phyloP scores from a whole-genome alignment of 2,888 invertebrate species.

The Aromia moschata region DNA sequence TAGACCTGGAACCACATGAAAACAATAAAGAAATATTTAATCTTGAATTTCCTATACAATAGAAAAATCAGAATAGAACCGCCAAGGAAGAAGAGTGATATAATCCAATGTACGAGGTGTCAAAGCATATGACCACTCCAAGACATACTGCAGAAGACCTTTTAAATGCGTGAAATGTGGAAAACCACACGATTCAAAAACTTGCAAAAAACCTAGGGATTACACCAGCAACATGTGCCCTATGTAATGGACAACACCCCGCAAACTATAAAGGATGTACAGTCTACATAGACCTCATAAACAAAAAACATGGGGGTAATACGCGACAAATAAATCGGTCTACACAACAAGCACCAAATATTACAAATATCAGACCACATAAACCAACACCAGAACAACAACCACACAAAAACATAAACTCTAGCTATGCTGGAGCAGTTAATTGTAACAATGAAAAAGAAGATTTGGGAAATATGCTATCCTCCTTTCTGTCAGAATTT shows the following conservation, averaged over 20 bases:
- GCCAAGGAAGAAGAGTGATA: not conserved
- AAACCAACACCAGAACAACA: not conserved
- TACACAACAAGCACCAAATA: not conserved
- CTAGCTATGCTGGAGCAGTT: not conserved
- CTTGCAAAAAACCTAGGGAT: not conserved
- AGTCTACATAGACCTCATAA: not conserved
- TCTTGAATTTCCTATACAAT: too few species aligned
- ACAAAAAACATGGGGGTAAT: not conserved
- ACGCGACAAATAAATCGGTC: not conserved
- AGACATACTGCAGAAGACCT: not conserved
- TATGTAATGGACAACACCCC: not conserved
- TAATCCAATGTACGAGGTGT: constrained; percentile 1
- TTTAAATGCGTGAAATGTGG: not conserved
- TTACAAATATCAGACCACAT: not conserved
- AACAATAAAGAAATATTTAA: too few species aligned
- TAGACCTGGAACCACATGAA: not conserved
- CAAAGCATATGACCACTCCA: not conserved
- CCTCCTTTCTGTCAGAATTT: not conserved
- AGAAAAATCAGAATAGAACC: not conserved
- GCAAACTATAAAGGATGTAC: not conserved
- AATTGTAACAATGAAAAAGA: not conserved
- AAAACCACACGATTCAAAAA: not conserved
- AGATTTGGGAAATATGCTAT: not conserved
- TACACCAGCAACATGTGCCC: not conserved
- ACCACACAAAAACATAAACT: not conserved